A percentile compares a stretch with the other conserved stretches of the same genome.
phyloP scores from a whole-genome alignment of 1,140 invertebrate species.

The Tetramorium alpestre region DNA sequence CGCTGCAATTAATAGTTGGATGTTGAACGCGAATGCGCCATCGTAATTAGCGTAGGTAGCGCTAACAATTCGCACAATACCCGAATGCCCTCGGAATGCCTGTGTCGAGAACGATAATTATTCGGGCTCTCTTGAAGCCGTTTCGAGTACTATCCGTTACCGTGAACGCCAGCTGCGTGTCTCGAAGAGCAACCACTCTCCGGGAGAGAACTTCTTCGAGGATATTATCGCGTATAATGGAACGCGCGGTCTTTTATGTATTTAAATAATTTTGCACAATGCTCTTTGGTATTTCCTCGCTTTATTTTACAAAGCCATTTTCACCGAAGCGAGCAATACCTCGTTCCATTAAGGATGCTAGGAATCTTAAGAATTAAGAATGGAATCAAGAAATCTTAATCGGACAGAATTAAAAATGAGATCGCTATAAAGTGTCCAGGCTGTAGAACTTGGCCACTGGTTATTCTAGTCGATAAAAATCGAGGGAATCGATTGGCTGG shows the following conservation, averaged over 20 bases:
- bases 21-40: constrained; percentile 14
- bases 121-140: constrained; percentile 22
- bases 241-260: not conserved
- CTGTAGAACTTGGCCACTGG: too few species aligned
- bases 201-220: constrained; percentile 7
- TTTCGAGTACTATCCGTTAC: constrained; percentile 42
- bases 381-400: not conserved
- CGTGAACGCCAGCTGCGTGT: constrained; percentile 20
- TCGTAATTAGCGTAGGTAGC: constrained; percentile 52
- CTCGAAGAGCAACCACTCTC: not conserved
- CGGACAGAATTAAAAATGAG: not conserved
- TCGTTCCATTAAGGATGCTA: not conserved
- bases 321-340: not conserved
- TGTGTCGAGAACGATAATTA: constrained; percentile 48
- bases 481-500: not conserved
- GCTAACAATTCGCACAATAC: constrained; percentile 51
- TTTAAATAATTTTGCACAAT: constrained; percentile 19
- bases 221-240: not conserved
- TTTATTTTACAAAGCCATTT: not conserved
- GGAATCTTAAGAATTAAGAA: too few species aligned
- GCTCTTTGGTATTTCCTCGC: not conserved
- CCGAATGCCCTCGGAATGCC: constrained; percentile 20
- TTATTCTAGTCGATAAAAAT: not conserved
- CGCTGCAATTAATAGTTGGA: constrained; percentile 49
- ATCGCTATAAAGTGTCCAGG: not conserved